Evolutionary conservation across 2,888 invertebrate species (phyloP).

Genomic region (Epinotia bilunana): DNA sequence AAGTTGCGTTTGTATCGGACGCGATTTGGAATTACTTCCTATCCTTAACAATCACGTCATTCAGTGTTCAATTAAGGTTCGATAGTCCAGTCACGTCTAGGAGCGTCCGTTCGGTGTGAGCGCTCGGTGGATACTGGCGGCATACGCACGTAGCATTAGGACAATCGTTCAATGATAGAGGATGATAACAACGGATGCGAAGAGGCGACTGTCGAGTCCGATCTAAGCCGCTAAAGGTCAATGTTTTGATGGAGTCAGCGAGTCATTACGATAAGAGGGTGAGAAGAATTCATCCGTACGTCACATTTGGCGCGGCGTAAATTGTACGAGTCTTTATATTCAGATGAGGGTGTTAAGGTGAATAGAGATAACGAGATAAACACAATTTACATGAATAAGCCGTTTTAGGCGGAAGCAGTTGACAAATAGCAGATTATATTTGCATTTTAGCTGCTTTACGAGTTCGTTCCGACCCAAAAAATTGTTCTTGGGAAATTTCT

Average conservation of each 20-base stretch:
- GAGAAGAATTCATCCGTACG: slow-evolving; percentile 37
- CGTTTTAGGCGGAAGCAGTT: slow-evolving; percentile 29
- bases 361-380: slow-evolving; percentile 41
- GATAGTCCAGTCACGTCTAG: slow-evolving; percentile 10
- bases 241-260: slow-evolving; percentile 79
- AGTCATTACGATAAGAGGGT: slow-evolving; percentile 54
- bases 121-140: slow-evolving; percentile 40
- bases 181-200: slow-evolving; percentile 60
- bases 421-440: slow-evolving; percentile 38
- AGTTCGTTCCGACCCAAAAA: slow-evolving; percentile 5
- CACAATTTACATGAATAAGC: slow-evolving; percentile 39
- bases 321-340: slow-evolving; percentile 22
- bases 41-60: slow-evolving; percentile 35
- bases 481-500: slow-evolving; percentile 5
- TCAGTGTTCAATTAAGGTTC: slow-evolving; percentile 34
- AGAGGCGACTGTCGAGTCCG: slow-evolving; percentile 49
- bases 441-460: slow-evolving; percentile 24
- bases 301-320: slow-evolving; percentile 31
- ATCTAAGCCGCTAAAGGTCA: slow-evolving; percentile 76
- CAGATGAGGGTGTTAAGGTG: slow-evolving; percentile 33
- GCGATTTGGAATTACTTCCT: slow-evolving; percentile 34
- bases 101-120: slow-evolving; percentile 37
- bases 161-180: slow-evolving; percentile 53
- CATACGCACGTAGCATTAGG: slow-evolving; percentile 41
- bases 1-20: slow-evolving; percentile 43